These are phyloP conservation scores for Chiloscyllium punctatum DNA, from an alignment of 2,797 vertebrate species.

Conservation along the genomic window DNA sequence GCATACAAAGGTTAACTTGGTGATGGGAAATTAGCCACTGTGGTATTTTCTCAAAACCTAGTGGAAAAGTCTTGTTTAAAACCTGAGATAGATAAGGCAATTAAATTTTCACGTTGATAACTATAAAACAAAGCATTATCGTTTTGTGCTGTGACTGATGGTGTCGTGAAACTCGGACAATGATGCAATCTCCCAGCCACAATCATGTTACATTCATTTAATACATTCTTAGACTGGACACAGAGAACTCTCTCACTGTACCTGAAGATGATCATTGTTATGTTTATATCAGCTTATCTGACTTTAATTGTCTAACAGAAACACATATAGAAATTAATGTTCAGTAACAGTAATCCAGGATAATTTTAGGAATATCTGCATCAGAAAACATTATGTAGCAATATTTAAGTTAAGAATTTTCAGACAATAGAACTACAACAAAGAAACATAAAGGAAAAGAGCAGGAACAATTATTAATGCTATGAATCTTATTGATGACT, in stretches of 20 bases:
- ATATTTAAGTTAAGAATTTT: background rate
- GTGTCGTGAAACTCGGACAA: no score
- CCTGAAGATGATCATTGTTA: background rate
- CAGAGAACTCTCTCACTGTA: background rate
- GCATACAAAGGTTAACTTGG: no score
- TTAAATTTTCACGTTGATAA: no score
- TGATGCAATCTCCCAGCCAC: no score
- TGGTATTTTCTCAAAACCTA: no score
- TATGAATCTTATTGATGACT: background rate
- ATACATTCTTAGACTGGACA: background rate
- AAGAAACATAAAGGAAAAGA: background rate
- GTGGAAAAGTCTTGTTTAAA: no score
- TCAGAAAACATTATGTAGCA: background rate
- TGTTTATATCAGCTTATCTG: background rate
- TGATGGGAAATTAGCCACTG: no score
- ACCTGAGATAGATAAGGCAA: no score
- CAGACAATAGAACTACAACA: background rate
- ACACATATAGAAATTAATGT: background rate
- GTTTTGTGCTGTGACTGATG: no score
- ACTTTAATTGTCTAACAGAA: background rate
- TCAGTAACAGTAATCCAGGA: background rate
- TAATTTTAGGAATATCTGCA: background rate
- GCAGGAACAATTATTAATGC: background rate
- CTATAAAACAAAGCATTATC: no score
- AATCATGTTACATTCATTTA: background rate